phyloP scores from a whole-genome alignment of 2,113 vertebrate genomes.

The Percina caprodes region DNA sequence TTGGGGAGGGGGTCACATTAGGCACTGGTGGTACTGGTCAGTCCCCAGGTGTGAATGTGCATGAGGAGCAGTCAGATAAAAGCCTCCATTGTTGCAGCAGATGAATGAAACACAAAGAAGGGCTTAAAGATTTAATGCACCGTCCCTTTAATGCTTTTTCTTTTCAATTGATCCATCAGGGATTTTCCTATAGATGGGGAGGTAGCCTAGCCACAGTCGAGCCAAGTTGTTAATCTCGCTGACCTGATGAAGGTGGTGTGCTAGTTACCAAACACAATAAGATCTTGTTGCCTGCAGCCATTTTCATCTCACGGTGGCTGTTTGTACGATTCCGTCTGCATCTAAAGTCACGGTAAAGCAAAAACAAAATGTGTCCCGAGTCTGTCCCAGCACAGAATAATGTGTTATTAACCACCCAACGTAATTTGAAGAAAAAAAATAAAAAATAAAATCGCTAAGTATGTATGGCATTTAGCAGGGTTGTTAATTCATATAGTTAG shows the following conservation, averaged over 20 bases:
- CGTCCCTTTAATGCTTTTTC: slow-evolving; percentile 35
- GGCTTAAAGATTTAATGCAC: slow-evolving; percentile 20
- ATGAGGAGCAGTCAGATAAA: slow-evolving; percentile 37
- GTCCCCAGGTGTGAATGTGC: slow-evolving; percentile 43
- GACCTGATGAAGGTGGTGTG: not conserved
- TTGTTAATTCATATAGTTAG: too few species aligned
- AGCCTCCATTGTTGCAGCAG: slow-evolving; percentile 45
- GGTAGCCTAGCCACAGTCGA: not conserved
- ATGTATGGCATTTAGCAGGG: too few species aligned
- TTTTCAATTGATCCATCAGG: slow-evolving; percentile 2
- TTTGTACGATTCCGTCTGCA: not conserved
- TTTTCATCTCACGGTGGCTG: not conserved
- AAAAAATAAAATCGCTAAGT: too few species aligned
- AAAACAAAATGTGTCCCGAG: too few species aligned
- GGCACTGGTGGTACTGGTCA: slow-evolving; percentile 13
- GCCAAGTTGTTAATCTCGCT: not conserved
- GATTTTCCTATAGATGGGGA: not conserved
- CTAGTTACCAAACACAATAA: not conserved
- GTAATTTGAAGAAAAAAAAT: too few species aligned
- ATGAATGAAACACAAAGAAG: slow-evolving; percentile 26
- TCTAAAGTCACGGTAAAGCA: not conserved
- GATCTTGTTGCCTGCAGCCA: not conserved
- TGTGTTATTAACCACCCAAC: too few species aligned
- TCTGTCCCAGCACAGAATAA: too few species aligned
- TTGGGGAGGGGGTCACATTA: slow-evolving; percentile 16